Evolutionary conservation across 2,797 vertebrate genomes (phyloP), one percentile per base, ranked within the genome.

Genomic region (Acipenser ruthenus): DNA sequence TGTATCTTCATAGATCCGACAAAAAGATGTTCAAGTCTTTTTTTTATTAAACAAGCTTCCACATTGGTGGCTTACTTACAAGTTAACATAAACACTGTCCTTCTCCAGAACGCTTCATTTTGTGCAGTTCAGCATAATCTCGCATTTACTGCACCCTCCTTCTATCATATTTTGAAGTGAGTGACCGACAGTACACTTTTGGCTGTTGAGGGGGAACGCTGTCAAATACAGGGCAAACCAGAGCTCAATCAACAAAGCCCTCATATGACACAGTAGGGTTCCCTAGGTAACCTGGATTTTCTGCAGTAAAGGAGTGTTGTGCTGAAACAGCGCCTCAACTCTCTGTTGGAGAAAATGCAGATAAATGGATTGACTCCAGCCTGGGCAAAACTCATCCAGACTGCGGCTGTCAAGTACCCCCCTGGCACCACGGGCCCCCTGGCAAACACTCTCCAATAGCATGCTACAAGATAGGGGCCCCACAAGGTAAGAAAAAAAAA

Each of bases 191-290:
- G 78, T 83, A 75, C 66, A 77, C 77, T 81, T 81, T 82, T 72
- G 71, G 79, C 81, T 80, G 78, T 37, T 69, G 50, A 70, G 59
- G 65, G 18, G 53, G 73, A 75, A 80, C 76, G 72, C 85, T 89
- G 86, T 90, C 88, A 86, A 89, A 71, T 68, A 76, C 80, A 83
- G 78, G 64, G 76, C n/a, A 81, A 77, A 83, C 85, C 87, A 74
- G 76, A 86, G 79, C 83, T 85, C 82, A 83, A 79, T 81, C 82
- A 84, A 80, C 70, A 8, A 78, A 87, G 82, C 94, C 93, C 90
- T 99, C 96, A 99, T 99, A 98, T 98, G 96, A 99, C 96, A 92
- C 96, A 99, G 93, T 99, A 99, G 92, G 97, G 95, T 98, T 99
- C 97, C 93, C 96, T 94, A 87, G 97, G 97, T 95, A 99, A 95